These are phyloP conservation scores for Clinocottus analis DNA, from an alignment of 2,113 vertebrate species.

Conservation along the genomic window DNA sequence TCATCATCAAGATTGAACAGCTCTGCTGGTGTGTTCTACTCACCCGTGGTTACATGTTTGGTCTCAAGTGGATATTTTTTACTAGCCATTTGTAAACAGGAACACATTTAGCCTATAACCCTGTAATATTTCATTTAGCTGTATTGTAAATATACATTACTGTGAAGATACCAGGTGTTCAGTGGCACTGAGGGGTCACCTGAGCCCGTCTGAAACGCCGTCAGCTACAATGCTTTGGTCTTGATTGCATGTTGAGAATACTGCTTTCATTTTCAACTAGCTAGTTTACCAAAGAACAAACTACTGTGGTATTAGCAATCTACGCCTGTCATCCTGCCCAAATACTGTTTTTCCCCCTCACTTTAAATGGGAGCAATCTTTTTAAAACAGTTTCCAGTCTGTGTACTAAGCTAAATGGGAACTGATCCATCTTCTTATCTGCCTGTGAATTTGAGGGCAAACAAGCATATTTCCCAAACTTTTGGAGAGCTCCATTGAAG, in stretches of 20 bases:
- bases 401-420: background rate
- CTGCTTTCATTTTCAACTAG: background rate
- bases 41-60: background rate
- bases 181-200: background rate
- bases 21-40: background rate
- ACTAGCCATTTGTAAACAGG: background rate
- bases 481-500: background rate
- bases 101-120: background rate
- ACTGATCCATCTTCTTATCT: background rate
- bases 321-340: background rate
- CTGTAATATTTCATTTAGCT: no score
- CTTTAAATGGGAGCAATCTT: background rate
- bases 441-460: conserved; percentile 7
- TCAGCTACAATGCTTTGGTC: background rate
- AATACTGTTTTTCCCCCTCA: background rate
- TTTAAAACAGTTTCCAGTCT: background rate
- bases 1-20: no score
- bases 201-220: background rate
- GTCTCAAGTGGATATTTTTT: background rate
- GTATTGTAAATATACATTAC: background rate
- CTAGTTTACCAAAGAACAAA: background rate
- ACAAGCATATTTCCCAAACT: conserved; percentile 3
- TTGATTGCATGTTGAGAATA: background rate
- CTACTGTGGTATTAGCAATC: background rate
- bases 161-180: background rate